phyloP scores from a whole-genome alignment of 2,888 invertebrate genomes.

The Stictocephala bisonia region DNA sequence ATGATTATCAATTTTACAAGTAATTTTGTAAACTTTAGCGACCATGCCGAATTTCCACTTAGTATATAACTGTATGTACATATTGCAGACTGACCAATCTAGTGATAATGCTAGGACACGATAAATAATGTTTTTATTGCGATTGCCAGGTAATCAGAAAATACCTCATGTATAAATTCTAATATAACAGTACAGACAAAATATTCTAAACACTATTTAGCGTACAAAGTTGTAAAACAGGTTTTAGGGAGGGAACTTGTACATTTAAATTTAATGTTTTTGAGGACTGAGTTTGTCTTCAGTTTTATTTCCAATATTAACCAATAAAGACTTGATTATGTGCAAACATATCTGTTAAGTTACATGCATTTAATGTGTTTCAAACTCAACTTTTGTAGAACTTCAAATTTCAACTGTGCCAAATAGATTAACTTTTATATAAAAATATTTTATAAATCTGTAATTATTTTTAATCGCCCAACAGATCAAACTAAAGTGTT shows the following conservation, averaged over 20 bases:
- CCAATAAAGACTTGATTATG: too few species aligned
- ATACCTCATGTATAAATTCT: conserved; percentile 39
- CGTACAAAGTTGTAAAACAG: neutral
- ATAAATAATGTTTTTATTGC: conserved; percentile 38
- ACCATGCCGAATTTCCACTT: conserved; percentile 46
- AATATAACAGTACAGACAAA: conserved; percentile 13
- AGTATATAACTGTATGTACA: conserved; percentile 38
- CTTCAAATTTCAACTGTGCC: conserved; percentile 19
- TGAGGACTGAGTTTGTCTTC: conserved; percentile 33
- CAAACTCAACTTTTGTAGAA: conserved; percentile 22
- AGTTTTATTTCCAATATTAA: too few species aligned
- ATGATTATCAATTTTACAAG: conserved; percentile 14
- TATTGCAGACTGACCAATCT: conserved; percentile 38
- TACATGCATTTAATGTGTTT: too few species aligned
- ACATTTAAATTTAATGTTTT: conserved; percentile 14
- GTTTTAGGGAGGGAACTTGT: conserved; percentile 9
- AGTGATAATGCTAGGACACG: conserved; percentile 32
- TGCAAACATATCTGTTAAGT: too few species aligned
- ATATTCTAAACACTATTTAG: conserved; percentile 32
- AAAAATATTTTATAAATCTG: too few species aligned
- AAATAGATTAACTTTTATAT: conserved; percentile 36
- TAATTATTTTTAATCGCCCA: too few species aligned
- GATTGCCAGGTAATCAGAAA: conserved; percentile 29
- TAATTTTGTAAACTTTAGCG: conserved; percentile 41
- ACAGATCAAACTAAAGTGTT: too few species aligned